Conservation (phyloP, 2,797 vertebrate species). For the Podargus strigoides region DNA sequence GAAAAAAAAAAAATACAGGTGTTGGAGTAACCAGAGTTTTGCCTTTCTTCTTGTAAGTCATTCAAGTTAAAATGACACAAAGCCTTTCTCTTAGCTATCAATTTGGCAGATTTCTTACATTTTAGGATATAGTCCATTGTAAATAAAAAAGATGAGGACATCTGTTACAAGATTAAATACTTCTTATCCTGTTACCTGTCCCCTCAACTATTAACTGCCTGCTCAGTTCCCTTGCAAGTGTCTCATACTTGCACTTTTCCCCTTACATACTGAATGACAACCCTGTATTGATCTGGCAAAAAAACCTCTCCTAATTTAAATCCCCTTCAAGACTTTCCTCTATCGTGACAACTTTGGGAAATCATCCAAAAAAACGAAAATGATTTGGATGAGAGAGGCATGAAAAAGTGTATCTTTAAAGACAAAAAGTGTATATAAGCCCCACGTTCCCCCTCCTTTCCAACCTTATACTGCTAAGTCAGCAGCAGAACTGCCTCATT, state of each 20-base stretch:
- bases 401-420: background rate
- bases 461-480: background rate
- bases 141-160: slow-evolving; percentile 1
- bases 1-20: background rate
- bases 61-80: background rate
- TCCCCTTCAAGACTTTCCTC: background rate
- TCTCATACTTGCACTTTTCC: background rate
- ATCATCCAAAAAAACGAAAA: background rate
- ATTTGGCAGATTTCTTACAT: background rate
- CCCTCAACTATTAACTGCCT: background rate
- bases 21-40: background rate
- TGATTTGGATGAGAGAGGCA: background rate
- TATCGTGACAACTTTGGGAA: slow-evolving; percentile 15
- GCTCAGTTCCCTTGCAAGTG: background rate
- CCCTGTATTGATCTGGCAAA: background rate
- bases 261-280: background rate
- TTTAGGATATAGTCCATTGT: background rate
- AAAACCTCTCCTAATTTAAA: background rate
- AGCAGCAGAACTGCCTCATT: background rate
- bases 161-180: background rate
- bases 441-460: background rate
- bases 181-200: background rate
- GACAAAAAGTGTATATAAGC: background rate
- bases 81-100: background rate
- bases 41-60: background rate